Percentiles rank a stretch among this genome's conserved stretches.
Conservation (phyloP, 2,888 invertebrate genomes). For the Tenodera sinensis region DNA sequence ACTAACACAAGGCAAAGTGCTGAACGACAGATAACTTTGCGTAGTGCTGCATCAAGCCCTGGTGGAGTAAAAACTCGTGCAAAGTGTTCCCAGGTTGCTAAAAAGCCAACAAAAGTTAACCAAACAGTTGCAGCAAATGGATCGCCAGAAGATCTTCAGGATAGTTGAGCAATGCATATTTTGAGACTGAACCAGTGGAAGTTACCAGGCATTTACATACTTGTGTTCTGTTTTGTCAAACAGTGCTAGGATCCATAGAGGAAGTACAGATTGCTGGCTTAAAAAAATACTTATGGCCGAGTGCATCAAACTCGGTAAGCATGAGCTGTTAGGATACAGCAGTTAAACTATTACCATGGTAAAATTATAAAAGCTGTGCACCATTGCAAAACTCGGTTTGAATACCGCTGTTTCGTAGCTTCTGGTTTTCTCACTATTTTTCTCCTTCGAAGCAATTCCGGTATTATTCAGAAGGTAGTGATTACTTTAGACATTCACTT, state of each 20-base stretch:
- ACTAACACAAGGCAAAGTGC: background rate
- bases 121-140: background rate
- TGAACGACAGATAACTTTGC: background rate
- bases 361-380: too few relatives aligned
- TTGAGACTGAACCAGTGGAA: background rate
- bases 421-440: too few relatives aligned
- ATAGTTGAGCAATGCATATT: background rate
- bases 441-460: too few relatives aligned
- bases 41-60: background rate
- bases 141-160: background rate
- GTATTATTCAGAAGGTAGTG: too few relatives aligned
- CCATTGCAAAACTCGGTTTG: too few relatives aligned
- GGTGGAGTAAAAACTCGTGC: background rate
- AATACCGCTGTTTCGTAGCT: too few relatives aligned
- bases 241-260: background rate
- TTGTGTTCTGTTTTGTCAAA: background rate
- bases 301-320: too few relatives aligned
- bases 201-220: background rate
- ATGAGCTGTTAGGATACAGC: too few relatives aligned
- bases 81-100: slow-evolving; percentile 1
- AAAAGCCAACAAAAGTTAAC: background rate
- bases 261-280: background rate
- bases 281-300: background rate
- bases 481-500: too few relatives aligned
- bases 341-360: too few relatives aligned